Evolutionary conservation across 1,140 invertebrate species (phyloP).

Genomic region (Batillaria attramentaria): DNA sequence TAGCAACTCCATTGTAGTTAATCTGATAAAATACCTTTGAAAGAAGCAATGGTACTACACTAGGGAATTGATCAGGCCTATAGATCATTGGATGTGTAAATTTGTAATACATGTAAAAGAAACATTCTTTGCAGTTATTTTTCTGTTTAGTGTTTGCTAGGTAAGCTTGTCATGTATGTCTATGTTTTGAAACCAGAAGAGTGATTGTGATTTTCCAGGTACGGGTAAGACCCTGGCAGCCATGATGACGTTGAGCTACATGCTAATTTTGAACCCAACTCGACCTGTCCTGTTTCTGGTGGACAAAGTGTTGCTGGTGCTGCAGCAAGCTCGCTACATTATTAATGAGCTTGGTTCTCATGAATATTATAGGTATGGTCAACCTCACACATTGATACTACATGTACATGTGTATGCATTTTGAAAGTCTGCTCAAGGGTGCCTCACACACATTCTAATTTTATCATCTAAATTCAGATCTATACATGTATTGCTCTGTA

Average conservation of each 20-base stretch:
- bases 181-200: background rate
- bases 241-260: constrained; percentile 62
- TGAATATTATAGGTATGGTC: constrained; percentile 53
- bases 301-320: constrained; percentile 66
- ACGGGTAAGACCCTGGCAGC: constrained; percentile 68
- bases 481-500: too few relatives aligned
- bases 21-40: too few relatives aligned
- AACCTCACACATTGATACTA: too few relatives aligned
- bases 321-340: constrained; percentile 66
- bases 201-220: constrained; percentile 44
- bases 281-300: constrained; percentile 65
- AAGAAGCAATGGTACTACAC: too few relatives aligned
- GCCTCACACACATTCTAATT: too few relatives aligned
- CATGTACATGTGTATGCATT: too few relatives aligned
- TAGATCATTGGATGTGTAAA: too few relatives aligned
- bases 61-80: too few relatives aligned
- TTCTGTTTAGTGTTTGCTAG: background rate
- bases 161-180: too few relatives aligned
- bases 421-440: too few relatives aligned
- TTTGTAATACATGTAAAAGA: background rate
- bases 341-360: constrained; percentile 50
- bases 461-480: too few relatives aligned
- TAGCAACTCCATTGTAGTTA: too few relatives aligned
- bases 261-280: constrained; percentile 59
- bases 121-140: background rate